Conservation (phyloP, 2,113 vertebrate species). For the Ceyx melanurus region DNA sequence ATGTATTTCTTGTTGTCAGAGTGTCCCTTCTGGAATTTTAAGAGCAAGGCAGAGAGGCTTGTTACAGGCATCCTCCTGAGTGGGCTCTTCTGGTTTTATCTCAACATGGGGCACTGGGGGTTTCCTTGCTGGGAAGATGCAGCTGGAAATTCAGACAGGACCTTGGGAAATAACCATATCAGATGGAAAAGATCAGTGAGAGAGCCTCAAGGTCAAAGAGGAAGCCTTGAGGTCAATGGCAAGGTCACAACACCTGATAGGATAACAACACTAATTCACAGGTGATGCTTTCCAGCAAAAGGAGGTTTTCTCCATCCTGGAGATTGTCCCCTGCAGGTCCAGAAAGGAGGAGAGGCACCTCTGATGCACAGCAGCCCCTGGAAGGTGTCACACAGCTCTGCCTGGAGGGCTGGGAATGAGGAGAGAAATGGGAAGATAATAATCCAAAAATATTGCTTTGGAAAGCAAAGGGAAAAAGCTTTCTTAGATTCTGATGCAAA, state of each 20-base stretch:
- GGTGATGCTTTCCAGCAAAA: too few species aligned
- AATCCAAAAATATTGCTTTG: constrained; percentile 44
- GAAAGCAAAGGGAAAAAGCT: constrained; percentile 42
- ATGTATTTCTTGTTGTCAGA: not conserved
- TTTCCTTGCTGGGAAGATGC: not conserved
- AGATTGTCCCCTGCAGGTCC: too few species aligned
- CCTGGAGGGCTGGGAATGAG: not conserved
- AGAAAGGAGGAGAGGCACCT: too few species aligned
- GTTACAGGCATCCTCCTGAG: not conserved
- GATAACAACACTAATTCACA: too few species aligned
- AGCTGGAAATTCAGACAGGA: not conserved
- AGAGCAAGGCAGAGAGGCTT: constrained; percentile 1
- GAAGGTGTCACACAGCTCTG: not conserved
- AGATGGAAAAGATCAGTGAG: not conserved
- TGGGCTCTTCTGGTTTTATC: not conserved
- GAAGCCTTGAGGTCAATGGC: not conserved
- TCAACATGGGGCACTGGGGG: not conserved
- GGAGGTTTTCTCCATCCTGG: too few species aligned
- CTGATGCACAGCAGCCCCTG: too few species aligned
- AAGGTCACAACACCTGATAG: too few species aligned
- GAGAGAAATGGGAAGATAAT: constrained; percentile 38
- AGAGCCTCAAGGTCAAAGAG: not conserved
- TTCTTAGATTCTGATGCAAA: constrained; percentile 53
- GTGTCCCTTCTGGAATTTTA: not conserved
- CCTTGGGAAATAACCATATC: not conserved